Conservation (phyloP, 2,888 invertebrate species). For the Listrodromus nycthemerus region DNA sequence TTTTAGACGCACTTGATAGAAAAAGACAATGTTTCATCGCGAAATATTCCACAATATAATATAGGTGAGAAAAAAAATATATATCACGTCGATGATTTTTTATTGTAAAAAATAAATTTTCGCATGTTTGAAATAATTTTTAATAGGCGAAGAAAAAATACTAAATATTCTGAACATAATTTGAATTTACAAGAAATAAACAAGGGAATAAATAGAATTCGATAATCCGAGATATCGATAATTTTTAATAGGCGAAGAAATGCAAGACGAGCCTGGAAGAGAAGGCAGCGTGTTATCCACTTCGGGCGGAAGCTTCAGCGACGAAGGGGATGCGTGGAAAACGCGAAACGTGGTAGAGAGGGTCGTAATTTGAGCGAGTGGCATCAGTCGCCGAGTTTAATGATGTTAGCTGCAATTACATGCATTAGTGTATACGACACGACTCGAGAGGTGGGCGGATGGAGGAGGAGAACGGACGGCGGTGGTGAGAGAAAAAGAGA, state of each 20-base stretch:
- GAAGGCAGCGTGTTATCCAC: constrained; percentile 7
- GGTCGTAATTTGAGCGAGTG: constrained; percentile 80
- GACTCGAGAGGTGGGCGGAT: constrained; percentile 71
- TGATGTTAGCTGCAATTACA: constrained; percentile 84
- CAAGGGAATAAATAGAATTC: background rate
- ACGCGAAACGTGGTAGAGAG: constrained; percentile 41
- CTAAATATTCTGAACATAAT: background rate
- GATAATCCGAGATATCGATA: background rate
- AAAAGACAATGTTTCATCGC: background rate
- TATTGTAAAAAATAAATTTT: background rate
- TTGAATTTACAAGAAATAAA: background rate
- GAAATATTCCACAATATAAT: background rate
- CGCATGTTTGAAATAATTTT: too few species aligned
- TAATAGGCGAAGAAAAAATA: too few species aligned
- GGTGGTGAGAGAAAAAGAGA: constrained; percentile 8
- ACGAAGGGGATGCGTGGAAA: constrained; percentile 18
- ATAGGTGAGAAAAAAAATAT: too few species aligned
- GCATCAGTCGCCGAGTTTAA: constrained; percentile 82
- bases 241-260: background rate
- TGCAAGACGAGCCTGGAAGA: background rate
- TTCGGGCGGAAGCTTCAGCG: constrained; percentile 35
- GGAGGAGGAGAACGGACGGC: constrained; percentile 10
- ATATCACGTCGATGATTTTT: too few species aligned
- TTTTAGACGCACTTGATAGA: background rate
- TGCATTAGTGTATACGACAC: constrained; percentile 80